Evolutionary conservation across 2,888 invertebrate genomes (phyloP).

Genomic region (Seira musarum): DNA sequence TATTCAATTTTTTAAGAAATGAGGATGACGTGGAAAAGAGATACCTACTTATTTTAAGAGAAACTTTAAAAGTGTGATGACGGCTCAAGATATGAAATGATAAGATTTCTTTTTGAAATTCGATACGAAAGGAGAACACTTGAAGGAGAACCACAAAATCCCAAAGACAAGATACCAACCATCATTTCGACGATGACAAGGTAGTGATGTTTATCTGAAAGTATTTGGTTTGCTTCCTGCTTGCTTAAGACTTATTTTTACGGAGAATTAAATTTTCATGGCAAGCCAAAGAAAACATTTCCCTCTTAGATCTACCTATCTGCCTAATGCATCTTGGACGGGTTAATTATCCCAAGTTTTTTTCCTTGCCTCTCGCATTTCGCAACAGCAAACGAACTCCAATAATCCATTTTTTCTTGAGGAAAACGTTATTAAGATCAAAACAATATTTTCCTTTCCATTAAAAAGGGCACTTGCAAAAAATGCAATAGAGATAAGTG

Average conservation of each 20-base stretch:
- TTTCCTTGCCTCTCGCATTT: background rate
- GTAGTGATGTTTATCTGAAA: too few species aligned
- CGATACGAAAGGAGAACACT: conserved; percentile 4
- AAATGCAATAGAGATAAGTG: background rate
- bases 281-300: conserved; percentile 2
- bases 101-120: background rate
- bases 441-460: conserved; percentile 5
- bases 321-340: too few species aligned
- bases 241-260: background rate
- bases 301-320: too few species aligned
- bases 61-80: background rate
- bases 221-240: too few species aligned
- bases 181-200: too few species aligned
- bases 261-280: background rate
- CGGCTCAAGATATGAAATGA: background rate
- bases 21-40: background rate
- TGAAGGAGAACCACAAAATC: background rate
- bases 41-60: background rate
- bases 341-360: conserved; percentile 7
- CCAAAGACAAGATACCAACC: too few species aligned
- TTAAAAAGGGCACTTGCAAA: too few species aligned
- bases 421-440: background rate
- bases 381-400: background rate
- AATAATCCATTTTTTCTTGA: background rate
- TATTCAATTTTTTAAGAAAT: background rate